Percentiles rank a stretch among this genome's conserved stretches.
Conservation (phyloP, 2,113 vertebrate genomes). For the Pterocles gutturalis region DNA sequence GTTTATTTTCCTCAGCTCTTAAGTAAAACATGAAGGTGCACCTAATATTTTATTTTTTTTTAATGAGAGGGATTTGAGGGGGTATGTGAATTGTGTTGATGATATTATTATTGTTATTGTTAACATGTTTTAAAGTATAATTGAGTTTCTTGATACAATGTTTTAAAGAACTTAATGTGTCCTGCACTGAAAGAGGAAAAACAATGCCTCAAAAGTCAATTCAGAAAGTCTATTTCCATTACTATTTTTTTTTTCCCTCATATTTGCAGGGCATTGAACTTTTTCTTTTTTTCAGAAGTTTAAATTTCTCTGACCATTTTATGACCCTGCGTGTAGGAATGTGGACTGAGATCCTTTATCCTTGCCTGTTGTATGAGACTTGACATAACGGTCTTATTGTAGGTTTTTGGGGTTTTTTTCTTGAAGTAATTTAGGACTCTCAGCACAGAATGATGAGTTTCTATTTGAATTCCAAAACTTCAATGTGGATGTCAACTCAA, state of each 20-base stretch:
- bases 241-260: neutral
- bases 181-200: neutral
- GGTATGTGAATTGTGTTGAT: neutral
- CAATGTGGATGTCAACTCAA: fast-evolving
- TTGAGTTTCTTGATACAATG: neutral
- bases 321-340: neutral
- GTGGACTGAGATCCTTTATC: neutral
- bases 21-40: neutral
- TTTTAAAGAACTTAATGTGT: neutral
- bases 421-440: neutral
- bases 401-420: neutral
- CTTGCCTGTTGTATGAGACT: neutral
- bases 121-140: neutral
- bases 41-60: neutral
- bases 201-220: neutral
- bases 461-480: neutral
- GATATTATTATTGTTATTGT: neutral
- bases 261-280: neutral
- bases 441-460: neutral
- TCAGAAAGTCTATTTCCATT: neutral
- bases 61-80: neutral
- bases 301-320: neutral
- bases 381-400: neutral
- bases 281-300: neutral
- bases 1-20: neutral